Base-by-base conservation (phyloP, 2,888 invertebrate genomes). In the Amphipyra tragopoginis region DNA sequence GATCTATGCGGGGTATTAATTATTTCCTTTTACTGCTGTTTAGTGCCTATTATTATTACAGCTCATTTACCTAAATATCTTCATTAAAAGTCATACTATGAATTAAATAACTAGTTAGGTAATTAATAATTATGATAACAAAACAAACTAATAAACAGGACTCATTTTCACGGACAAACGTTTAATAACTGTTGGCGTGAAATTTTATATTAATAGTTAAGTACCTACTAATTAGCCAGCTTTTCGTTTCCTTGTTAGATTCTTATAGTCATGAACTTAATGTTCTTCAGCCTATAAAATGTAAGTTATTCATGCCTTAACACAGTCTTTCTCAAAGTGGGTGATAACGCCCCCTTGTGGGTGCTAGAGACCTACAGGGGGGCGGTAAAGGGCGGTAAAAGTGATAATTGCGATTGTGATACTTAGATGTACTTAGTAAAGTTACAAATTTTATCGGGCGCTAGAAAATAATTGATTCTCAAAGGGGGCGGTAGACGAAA, bases 11-110 rank as follows among this genome's bases (percentile, higher is more conserved):
- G n/a, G 48, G 26, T 65, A 48, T 44, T 52, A 21, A 54, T 39
- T 14, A 26, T 54, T 66, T 66, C 59, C 21, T 45, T 43, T 58
- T 21, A 50, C 14, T 53, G 21, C 33, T n/a, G 36, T 6, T 36
- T 21, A 45, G 44, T 14, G 21, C 13, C 29, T 59, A 58, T 65
- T 48, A 36, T 40, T 42, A 42, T 8, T 15, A 10, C 15, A 15
- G 8, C 15, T 10, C 9, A 13, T 39, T 13, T 39, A n/a, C n/a
- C n/a, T n/a, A 13, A 39, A 39, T 5, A 39, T 39, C 39, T 13
- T 39, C 1, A 39, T 0, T 13, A 13, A 1, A 39, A 39, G 39
- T 39, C 5, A 39, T 13, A 13, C 13, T 39, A n/a, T 13, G 9
- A 13, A 39, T 39, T 6, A 39, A 39, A 39, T 39, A 39, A 10